These are phyloP conservation scores for Onychostoma macrolepis DNA, from an alignment of 2,113 vertebrate species.

Conservation along the genomic window DNA sequence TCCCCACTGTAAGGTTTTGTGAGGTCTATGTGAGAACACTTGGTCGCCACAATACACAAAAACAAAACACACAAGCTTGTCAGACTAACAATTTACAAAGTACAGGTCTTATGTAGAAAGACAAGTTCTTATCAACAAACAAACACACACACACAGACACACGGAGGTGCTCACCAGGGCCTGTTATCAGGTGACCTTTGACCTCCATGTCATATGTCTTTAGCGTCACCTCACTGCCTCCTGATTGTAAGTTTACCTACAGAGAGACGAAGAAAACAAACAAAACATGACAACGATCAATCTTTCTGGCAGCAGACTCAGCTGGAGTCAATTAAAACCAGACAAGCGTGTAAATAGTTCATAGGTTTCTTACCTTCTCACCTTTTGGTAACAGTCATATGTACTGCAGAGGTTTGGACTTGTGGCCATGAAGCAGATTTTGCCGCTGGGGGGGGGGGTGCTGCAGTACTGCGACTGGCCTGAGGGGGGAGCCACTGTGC, in stretches of 20 bases:
- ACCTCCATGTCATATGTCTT: conserved; percentile 81
- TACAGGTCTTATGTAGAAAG: background rate
- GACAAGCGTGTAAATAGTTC: background rate
- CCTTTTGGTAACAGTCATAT: conserved; percentile 66
- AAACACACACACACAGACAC: conserved; percentile 28
- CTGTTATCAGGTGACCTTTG: conserved; percentile 84
- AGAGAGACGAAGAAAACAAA: conserved; percentile 2
- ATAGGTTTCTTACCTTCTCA: conserved; percentile 35
- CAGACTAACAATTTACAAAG: background rate
- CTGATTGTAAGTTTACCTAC: conserved; percentile 59
- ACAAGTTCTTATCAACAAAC: background rate
- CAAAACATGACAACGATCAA: background rate
- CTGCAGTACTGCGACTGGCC: conserved; percentile 50
- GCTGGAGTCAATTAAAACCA: background rate
- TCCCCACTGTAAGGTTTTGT: too few species aligned
- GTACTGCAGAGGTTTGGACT: conserved; percentile 63
- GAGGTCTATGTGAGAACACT: background rate
- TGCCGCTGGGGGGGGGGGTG: too few species aligned
- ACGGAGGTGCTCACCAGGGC: conserved; percentile 72
- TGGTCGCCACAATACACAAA: background rate
- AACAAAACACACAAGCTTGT: background rate
- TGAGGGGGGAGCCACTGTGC: conserved; percentile 60
- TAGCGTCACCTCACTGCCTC: conserved; percentile 65
- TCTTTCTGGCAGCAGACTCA: background rate
- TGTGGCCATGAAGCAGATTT: conserved; percentile 62